phyloP scores from a whole-genome alignment of 2,797 vertebrate species.

The Hephaestus fuliginosus region DNA sequence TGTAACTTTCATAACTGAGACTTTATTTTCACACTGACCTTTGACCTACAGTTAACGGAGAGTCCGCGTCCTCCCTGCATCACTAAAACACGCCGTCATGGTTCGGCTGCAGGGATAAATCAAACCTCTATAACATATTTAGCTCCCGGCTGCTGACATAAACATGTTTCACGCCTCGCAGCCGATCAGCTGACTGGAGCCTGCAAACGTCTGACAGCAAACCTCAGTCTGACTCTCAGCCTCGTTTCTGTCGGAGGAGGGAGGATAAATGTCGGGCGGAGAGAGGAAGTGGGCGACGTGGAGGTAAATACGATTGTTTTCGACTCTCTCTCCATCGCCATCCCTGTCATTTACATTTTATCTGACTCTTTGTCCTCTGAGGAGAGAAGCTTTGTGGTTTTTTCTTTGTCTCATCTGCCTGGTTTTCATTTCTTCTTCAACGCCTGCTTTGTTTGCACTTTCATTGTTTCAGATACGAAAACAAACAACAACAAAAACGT shows the following conservation, averaged over 20 bases:
- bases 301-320: slow-evolving; percentile 57
- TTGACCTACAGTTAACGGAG: background rate
- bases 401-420: slow-evolving; percentile 26
- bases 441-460: slow-evolving; percentile 20
- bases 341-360: slow-evolving; percentile 42
- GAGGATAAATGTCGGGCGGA: slow-evolving; percentile 52
- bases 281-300: slow-evolving; percentile 37
- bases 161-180: slow-evolving; percentile 24
- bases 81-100: slow-evolving; percentile 1
- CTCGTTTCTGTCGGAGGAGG: slow-evolving; percentile 3
- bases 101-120: slow-evolving; percentile 38
- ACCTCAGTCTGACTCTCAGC: slow-evolving; percentile 40
- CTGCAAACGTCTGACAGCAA: slow-evolving; percentile 39
- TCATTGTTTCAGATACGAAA: slow-evolving; percentile 13
- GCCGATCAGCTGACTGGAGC: slow-evolving; percentile 27
- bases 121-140: slow-evolving; percentile 6
- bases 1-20: background rate
- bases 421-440: slow-evolving; percentile 7
- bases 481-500: background rate
- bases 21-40: background rate
- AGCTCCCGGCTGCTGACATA: background rate
- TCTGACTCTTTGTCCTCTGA: slow-evolving; percentile 31
- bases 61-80: background rate
- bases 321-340: slow-evolving; percentile 3
- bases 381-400: slow-evolving; percentile 31